These are phyloP conservation scores for Byasa hedistus DNA, from an alignment of 2,888 invertebrate genomes.

Conservation along the genomic window DNA sequence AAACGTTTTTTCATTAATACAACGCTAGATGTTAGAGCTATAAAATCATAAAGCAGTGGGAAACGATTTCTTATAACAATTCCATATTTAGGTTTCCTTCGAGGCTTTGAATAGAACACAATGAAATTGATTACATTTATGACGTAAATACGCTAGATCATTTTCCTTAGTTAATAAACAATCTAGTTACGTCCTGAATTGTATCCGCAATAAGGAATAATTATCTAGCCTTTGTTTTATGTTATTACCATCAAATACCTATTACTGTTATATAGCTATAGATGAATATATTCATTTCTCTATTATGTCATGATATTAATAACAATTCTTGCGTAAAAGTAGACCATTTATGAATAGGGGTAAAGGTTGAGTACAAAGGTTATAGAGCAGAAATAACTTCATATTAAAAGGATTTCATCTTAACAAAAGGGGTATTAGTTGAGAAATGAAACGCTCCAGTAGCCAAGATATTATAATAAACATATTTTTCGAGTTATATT, in stretches of 20 bases:
- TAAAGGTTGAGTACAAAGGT: background rate
- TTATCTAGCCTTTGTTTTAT: constrained; percentile 25
- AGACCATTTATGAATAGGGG: background rate
- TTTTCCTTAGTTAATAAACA: constrained; percentile 23
- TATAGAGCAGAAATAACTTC: background rate
- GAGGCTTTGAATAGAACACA: constrained; percentile 7
- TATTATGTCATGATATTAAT: background rate
- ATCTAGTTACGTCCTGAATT: constrained; percentile 22
- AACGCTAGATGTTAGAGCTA: background rate
- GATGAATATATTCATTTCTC: background rate
- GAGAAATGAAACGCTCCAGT: background rate
- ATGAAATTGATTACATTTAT: constrained; percentile 14
- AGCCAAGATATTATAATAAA: background rate
- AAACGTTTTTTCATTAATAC: background rate
- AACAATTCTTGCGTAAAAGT: background rate
- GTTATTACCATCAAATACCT: constrained; percentile 15
- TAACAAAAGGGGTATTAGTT: background rate
- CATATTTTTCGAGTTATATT: background rate
- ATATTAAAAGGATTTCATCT: background rate
- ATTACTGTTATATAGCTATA: background rate
- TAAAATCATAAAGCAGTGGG: background rate
- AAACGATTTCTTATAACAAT: background rate
- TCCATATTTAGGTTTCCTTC: constrained; percentile 8
- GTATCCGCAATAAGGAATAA: constrained; percentile 19
- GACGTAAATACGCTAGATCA: constrained; percentile 8